Conservation (phyloP, 1,140 invertebrate genomes). For the Bactericera cockerelli region DNA sequence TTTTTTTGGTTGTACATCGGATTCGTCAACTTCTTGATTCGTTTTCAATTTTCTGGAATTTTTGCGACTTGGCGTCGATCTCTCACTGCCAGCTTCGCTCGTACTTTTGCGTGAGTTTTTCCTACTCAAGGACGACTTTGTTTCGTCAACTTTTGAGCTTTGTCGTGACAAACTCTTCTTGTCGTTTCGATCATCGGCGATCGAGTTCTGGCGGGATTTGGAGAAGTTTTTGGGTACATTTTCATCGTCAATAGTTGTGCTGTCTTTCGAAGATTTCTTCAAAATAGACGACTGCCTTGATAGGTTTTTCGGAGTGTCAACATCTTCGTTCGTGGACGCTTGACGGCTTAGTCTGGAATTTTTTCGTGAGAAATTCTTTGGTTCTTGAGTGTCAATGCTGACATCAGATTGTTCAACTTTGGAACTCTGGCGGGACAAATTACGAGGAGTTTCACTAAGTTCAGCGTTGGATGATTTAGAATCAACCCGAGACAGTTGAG, state of each 20-base stretch:
- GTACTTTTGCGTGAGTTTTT: not conserved
- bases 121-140: not conserved
- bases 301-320: not conserved
- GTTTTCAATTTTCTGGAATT: not conserved
- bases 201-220: too few species aligned
- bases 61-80: not conserved
- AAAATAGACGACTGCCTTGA: not conserved
- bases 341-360: not conserved
- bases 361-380: conserved; percentile 3
- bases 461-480: not conserved
- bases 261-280: not conserved
- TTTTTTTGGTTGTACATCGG: not conserved
- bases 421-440: not conserved
- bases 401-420: not conserved
- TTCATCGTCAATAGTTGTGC: not conserved
- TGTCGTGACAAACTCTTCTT: not conserved
- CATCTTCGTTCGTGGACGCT: not conserved
- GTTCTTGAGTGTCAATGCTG: not conserved
- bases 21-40: not conserved
- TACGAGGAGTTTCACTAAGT: not conserved
- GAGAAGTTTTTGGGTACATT: not conserved
- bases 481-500: conserved; percentile 18
- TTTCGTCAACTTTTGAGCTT: not conserved
- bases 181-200: not conserved
- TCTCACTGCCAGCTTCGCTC: not conserved